Base-by-base conservation (phyloP, 1,140 invertebrate species). In the Sinella curviseta region DNA sequence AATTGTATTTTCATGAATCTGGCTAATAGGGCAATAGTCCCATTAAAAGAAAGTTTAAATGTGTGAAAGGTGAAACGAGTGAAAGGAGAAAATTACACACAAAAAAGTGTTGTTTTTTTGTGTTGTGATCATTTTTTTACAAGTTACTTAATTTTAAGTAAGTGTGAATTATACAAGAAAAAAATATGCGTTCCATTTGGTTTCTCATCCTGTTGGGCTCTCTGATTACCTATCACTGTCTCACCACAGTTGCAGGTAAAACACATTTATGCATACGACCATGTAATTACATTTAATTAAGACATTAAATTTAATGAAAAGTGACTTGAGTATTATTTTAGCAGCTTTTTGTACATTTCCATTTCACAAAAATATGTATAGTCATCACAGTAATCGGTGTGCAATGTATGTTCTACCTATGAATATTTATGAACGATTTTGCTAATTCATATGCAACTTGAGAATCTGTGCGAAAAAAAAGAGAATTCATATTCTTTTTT, bases 161-260 rank as follows among this genome's bases (percentile, higher is more conserved):
- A 33, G 14, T 34, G 26, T 26, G 4, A 34, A 75, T 20, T 39
- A 39, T 48, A 39, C 35, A 14, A 31, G n/a, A n/a, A n/a, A n/a
- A n/a, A n/a, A n/a, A 80, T 36, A 83, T 83, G 82, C 78, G 79
- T 76, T 80, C 82, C 70, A 73, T 81, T 65, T 83, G 82, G 82
- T 74, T 82, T 75, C 82, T 83, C 35, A 78, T 83, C 57, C 79
- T 83, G 24, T 79, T 82, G 35, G 82, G 82, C 65, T 82, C 82
- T 74, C 79, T 83, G 74, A 82, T 83, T 65, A 81, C 79, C 30
- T 81, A 83, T 67, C 82, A 83, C 80, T 83, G 80, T 81, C 79
- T 83, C 78, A 81, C 80, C 73, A 80, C 77, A 67, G 78, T 77
- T 57, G 77, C 82, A 82, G 82, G 82, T 83, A 83, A 75, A 35